Conservation (phyloP, 2,113 vertebrate genomes). For the Bothrops jararaca region DNA sequence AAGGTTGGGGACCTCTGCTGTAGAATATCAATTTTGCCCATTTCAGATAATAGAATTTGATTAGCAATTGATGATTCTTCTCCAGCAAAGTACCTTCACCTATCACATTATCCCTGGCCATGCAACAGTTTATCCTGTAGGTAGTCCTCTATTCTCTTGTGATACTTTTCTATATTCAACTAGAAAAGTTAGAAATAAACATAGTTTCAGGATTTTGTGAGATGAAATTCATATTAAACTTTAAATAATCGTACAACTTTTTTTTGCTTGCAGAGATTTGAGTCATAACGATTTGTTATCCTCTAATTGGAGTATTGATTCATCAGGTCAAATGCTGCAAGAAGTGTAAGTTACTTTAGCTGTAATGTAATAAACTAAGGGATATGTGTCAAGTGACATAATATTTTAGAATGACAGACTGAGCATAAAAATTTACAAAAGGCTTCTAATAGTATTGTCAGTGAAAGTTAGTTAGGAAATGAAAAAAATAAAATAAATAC, state of each 20-base stretch:
- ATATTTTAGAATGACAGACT: not conserved
- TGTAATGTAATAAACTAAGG: not conserved
- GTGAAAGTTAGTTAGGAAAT: not conserved
- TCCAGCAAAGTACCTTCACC: not conserved
- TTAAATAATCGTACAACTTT: constrained; percentile 25
- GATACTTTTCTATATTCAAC: not conserved
- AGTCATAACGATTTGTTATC: constrained; percentile 73
- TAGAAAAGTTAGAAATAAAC: not conserved
- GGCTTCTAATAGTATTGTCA: not conserved
- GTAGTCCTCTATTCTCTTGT: not conserved
- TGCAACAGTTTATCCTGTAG: not conserved
- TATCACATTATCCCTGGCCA: too few species aligned
- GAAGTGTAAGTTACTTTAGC: constrained; percentile 76
- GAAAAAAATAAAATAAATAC: not conserved
- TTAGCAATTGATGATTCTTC: not conserved
- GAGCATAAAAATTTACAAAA: not conserved
- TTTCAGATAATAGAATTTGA: not conserved
- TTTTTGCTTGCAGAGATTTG: constrained; percentile 71
- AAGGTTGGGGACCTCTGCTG: not conserved
- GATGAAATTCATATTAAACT: not conserved
- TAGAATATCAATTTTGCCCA: not conserved
- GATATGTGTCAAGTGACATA: not conserved
- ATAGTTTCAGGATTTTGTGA: not conserved
- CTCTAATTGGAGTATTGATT: constrained; percentile 71
- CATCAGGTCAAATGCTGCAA: constrained; percentile 67